Conservation (phyloP, 1,140 invertebrate species). For the Metopolophium dirhodum region DNA sequence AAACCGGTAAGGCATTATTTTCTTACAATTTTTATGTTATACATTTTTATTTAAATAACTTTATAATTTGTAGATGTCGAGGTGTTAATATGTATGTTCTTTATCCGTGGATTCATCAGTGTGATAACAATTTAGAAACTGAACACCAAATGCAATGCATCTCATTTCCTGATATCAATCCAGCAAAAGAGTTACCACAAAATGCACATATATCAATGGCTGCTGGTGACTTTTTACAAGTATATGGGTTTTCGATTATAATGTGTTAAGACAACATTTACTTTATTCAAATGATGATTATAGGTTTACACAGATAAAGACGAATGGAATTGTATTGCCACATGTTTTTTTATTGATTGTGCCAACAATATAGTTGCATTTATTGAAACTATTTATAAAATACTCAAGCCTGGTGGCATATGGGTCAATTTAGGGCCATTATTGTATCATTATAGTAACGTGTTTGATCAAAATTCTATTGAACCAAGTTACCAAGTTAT, state of each 20-base stretch:
- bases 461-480: constrained; percentile 87
- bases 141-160: constrained; percentile 81
- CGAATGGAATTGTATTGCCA: constrained; percentile 91
- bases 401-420: constrained; percentile 83
- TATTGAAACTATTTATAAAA: constrained; percentile 91
- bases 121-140: constrained; percentile 83
- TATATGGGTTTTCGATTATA: constrained; percentile 62
- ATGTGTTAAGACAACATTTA: background rate
- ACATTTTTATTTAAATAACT: background rate
- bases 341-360: constrained; percentile 98
- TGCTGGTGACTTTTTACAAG: constrained; percentile 91
- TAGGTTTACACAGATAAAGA: constrained; percentile 78
- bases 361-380: constrained; percentile 95
- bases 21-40: background rate
- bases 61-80: constrained; percentile 66
- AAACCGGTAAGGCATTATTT: constrained; percentile 70
- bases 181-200: constrained; percentile 67
- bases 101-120: constrained; percentile 94
- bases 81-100: constrained; percentile 70
- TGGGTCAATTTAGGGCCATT: constrained; percentile 94
- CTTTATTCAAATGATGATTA: constrained; percentile 58
- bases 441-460: constrained; percentile 93
- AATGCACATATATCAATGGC: constrained; percentile 90
- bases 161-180: constrained; percentile 90
- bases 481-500: constrained; percentile 92